These are phyloP conservation scores for Vipera latastei DNA, from an alignment of 2,797 vertebrate genomes.

Conservation along the genomic window DNA sequence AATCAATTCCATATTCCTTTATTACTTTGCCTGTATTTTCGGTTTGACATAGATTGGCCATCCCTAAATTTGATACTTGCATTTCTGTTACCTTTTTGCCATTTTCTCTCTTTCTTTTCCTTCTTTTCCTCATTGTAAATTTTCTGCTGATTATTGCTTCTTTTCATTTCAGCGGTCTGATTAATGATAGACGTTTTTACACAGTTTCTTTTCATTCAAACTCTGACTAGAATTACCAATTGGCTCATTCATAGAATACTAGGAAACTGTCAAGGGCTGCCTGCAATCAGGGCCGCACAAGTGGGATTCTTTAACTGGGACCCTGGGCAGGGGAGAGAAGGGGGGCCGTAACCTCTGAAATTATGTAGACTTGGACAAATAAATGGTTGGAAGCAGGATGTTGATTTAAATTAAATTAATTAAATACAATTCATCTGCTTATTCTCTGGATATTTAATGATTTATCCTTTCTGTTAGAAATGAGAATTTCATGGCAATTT, in stretches of 20 bases:
- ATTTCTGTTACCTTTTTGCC: background rate
- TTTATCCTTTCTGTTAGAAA: background rate
- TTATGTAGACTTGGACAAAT: background rate
- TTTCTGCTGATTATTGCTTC: background rate
- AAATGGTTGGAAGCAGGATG: background rate
- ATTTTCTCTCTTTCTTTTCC: background rate
- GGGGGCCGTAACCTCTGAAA: background rate
- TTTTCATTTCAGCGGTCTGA: background rate
- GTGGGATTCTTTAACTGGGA: background rate
- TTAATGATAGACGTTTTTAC: background rate
- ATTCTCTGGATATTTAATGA: background rate
- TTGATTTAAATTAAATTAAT: background rate
- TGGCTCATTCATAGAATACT: background rate
- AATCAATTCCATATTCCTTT: background rate
- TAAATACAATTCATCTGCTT: background rate
- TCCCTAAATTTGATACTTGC: background rate
- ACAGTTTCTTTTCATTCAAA: background rate
- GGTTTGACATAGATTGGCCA: background rate
- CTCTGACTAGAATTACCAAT: background rate
- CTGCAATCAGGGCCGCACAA: background rate
- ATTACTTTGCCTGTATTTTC: background rate
- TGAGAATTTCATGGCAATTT: background rate
- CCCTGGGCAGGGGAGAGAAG: background rate
- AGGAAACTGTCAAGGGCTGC: background rate
- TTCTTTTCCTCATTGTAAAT: background rate